phyloP scores from a whole-genome alignment of 2,113 vertebrate species.

The Sigmodon hispidus region DNA sequence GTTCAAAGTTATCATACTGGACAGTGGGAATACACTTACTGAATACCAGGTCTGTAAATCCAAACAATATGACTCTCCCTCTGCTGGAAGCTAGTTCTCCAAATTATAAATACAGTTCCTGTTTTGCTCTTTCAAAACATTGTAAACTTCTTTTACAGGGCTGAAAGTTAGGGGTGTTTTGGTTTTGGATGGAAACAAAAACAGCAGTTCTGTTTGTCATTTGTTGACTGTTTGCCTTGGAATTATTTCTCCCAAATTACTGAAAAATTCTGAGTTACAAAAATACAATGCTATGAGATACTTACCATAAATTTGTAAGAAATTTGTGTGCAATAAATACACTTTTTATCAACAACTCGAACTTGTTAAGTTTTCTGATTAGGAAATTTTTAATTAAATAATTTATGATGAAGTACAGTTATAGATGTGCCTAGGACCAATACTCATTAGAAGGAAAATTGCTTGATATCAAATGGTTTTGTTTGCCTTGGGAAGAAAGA shows the following conservation, averaged over 20 bases:
- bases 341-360: neutral
- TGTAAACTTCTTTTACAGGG: neutral
- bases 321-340: neutral
- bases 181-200: neutral
- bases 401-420: neutral
- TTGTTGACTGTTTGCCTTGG: neutral
- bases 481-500: constrained; percentile 6
- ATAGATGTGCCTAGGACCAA: neutral
- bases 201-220: neutral
- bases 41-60: neutral
- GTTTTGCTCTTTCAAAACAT: neutral
- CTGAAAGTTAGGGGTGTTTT: neutral
- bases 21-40: neutral
- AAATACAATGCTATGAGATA: neutral
- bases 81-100: neutral
- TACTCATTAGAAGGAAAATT: neutral
- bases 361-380: neutral
- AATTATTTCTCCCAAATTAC: neutral
- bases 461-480: neutral
- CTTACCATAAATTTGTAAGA: neutral
- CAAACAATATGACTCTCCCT: neutral
- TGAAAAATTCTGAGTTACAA: neutral
- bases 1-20: neutral
- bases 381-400: constrained; percentile 22
- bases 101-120: neutral